Conservation (phyloP, 2,888 invertebrate genomes). For the Rhabditophanes sp. region DNA sequence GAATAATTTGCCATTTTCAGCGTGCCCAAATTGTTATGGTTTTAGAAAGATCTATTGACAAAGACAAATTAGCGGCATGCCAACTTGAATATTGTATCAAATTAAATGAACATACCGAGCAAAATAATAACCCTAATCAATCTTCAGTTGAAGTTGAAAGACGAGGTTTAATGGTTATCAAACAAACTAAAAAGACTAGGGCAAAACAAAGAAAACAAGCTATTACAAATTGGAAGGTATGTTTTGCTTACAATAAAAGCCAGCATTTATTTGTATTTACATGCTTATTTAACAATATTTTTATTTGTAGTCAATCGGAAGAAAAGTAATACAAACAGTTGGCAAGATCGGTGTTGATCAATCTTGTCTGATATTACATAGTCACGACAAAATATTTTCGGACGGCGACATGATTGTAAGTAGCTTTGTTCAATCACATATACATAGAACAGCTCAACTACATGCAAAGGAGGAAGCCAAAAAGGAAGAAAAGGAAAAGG, state of each 20-base stretch:
- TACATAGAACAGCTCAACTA: no score
- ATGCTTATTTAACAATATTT: no score
- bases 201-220: constrained; percentile 91
- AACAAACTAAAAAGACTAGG: constrained; percentile 81
- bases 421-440: no score
- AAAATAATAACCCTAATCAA: constrained; percentile 5
- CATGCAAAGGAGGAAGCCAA: no score
- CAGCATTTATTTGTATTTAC: neutral
- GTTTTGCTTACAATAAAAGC: neutral
- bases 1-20: constrained; percentile 47
- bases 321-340: constrained; percentile 38
- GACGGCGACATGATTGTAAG: constrained; percentile 5
- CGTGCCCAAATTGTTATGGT: constrained; percentile 98
- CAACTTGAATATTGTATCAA: constrained; percentile 87
- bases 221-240: constrained; percentile 85
- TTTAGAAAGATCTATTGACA: constrained; percentile 76
- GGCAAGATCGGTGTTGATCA: constrained; percentile 36
- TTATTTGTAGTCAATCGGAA: constrained; percentile 16
- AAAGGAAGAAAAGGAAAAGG: no score
- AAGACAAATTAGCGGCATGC: constrained; percentile 72
- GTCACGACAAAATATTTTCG: constrained; percentile 25
- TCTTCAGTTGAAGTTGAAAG: constrained; percentile 54
- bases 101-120: constrained; percentile 54
- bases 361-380: constrained; percentile 29
- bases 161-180: constrained; percentile 90